phyloP scores from a whole-genome alignment of 1,140 invertebrate genomes.

The Drosophila mojavensis region DNA sequence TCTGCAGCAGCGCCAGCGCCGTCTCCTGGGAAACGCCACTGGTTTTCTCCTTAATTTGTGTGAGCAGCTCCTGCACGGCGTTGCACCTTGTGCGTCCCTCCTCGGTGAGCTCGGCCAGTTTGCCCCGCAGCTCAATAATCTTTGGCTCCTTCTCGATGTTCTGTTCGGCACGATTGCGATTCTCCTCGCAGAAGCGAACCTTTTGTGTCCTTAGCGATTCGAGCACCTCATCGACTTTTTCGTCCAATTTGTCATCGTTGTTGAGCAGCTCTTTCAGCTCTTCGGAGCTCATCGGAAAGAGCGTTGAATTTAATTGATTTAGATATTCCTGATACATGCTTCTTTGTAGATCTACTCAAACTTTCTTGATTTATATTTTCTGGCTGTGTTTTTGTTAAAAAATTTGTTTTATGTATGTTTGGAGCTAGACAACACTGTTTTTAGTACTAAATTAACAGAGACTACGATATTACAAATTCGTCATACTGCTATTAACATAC shows the following conservation, averaged over 20 bases:
- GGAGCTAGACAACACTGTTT: constrained; percentile 5
- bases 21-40: constrained; percentile 91
- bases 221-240: constrained; percentile 89
- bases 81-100: constrained; percentile 88
- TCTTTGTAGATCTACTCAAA: neutral
- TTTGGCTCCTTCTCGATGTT: constrained; percentile 93
- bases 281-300: constrained; percentile 87
- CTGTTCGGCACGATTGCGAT: constrained; percentile 93
- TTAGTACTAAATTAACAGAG: constrained; percentile 15
- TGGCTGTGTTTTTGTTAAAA: constrained; percentile 20
- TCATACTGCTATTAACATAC: neutral
- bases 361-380: neutral
- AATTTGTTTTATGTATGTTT: constrained; percentile 17
- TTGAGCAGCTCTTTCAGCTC: constrained; percentile 93
- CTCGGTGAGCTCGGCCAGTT: constrained; percentile 88
- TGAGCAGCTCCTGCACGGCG: constrained; percentile 88
- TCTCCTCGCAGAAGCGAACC: constrained; percentile 92
- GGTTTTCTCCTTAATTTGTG: constrained; percentile 88
- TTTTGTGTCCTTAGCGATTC: constrained; percentile 92
- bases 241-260: constrained; percentile 92
- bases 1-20: constrained; percentile 92
- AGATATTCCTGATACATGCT: constrained; percentile 83
- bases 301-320: constrained; percentile 84
- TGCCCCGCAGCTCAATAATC: constrained; percentile 89
- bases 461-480: neutral